A percentile compares a stretch with the other conserved stretches of the same genome.
These are phyloP conservation scores for Drosophila meridiana DNA, from an alignment of 2,888 invertebrate species.

Conservation along the genomic window DNA sequence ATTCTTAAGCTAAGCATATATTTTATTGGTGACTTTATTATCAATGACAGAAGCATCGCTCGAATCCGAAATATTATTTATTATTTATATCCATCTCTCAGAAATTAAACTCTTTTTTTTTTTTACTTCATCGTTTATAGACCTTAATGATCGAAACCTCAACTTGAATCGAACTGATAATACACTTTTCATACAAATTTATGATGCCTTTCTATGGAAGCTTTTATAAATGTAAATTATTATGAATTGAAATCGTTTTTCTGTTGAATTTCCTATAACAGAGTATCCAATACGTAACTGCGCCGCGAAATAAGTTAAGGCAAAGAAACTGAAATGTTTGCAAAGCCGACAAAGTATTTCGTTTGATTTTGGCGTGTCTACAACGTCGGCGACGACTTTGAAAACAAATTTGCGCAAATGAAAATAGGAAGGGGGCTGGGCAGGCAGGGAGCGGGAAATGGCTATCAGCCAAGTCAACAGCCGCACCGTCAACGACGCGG, in stretches of 20 bases:
- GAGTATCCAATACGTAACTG: background rate
- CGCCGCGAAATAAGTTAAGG: background rate
- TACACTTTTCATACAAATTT: background rate
- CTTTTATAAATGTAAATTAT: background rate
- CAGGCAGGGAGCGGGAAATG: constrained; percentile 39
- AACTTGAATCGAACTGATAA: background rate
- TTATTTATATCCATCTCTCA: background rate
- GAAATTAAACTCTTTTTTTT: background rate
- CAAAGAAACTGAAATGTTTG: constrained; percentile 26
- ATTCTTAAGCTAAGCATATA: too few species aligned
- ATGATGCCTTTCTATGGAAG: background rate
- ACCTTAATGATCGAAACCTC: background rate
- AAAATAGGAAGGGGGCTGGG: constrained; percentile 33
- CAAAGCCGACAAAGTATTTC: constrained; percentile 46
- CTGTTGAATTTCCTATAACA: background rate
- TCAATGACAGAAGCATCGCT: too few species aligned
- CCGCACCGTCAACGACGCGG: constrained; percentile 40
- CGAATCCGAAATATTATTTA: too few species aligned
- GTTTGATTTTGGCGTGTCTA: constrained; percentile 71
- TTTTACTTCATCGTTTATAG: background rate
- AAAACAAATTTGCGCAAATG: constrained; percentile 69
- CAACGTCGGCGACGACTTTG: constrained; percentile 63
- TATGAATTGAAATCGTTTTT: background rate
- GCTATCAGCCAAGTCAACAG: constrained; percentile 70
- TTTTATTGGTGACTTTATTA: too few species aligned